phyloP scores from a whole-genome alignment of 2,888 invertebrate genomes.

The Blomia tropicalis region DNA sequence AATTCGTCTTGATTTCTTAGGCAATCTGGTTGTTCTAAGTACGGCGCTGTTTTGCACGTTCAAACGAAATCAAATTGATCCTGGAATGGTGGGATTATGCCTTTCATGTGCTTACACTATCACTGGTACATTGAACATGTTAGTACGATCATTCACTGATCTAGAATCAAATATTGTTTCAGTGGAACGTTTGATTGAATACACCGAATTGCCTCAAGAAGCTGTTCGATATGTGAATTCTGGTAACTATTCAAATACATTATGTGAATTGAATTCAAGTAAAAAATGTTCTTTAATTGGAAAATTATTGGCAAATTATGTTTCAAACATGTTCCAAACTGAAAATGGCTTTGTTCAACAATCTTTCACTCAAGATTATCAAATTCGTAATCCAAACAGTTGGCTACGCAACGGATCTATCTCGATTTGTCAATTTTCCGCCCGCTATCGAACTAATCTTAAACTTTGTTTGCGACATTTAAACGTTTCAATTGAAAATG shows the following conservation, averaged over 20 bases:
- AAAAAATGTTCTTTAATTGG: neutral
- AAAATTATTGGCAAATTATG: neutral
- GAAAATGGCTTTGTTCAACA: neutral
- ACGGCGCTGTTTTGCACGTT: constrained; percentile 20
- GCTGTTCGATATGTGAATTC: constrained; percentile 30
- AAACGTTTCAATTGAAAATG: constrained; percentile 55
- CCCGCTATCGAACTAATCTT: constrained; percentile 66
- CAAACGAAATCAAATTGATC: constrained; percentile 7
- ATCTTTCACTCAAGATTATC: neutral
- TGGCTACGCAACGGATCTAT: constrained; percentile 74
- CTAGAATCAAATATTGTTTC: constrained; percentile 94
- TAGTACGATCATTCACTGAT: constrained; percentile 87
- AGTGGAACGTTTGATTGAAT: constrained; percentile 90
- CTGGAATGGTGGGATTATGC: constrained; percentile 23
- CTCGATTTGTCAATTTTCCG: constrained; percentile 60
- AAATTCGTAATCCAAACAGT: constrained; percentile 34
- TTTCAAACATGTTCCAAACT: neutral
- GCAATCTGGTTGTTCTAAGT: constrained; percentile 20
- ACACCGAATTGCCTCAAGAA: constrained; percentile 36
- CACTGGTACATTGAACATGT: constrained; percentile 89
- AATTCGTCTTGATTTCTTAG: constrained; percentile 23
- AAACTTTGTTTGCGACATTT: constrained; percentile 69
- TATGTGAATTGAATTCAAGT: neutral
- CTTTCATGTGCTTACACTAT: constrained; percentile 29
- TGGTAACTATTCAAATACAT: neutral